Evolutionary conservation across 2,888 invertebrate genomes (phyloP).

Genomic region (Synanthedon formicaeformis): DNA sequence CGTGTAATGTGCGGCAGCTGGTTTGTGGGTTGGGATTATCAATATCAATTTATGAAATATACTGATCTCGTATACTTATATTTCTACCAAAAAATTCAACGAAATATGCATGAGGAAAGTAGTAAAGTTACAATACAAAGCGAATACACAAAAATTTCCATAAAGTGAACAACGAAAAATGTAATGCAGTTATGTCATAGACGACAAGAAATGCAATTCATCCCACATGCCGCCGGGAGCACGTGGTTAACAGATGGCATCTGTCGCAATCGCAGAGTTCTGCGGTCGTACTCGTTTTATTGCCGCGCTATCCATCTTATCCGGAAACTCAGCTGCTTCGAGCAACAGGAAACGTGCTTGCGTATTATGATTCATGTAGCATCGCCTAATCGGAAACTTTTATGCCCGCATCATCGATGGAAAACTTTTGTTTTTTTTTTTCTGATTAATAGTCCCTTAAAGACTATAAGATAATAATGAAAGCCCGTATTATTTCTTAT

Average conservation of each 20-base stretch:
- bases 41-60: too few relatives aligned
- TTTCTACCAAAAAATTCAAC: too few relatives aligned
- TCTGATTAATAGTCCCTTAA: background rate
- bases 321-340: conserved; percentile 2
- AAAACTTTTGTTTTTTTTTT: conserved; percentile 3
- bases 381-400: conserved; percentile 4
- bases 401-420: background rate
- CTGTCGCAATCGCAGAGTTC: conserved; percentile 7
- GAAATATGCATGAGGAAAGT: too few relatives aligned
- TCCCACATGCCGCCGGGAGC: conserved; percentile 7
- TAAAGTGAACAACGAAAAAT: background rate
- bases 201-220: conserved; percentile 10
- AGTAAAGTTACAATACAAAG: too few relatives aligned
- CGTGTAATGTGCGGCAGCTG: too few relatives aligned
- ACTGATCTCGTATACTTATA: too few relatives aligned
- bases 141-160: background rate
- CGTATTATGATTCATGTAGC: conserved; percentile 5
- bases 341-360: conserved; percentile 2
- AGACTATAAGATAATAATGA: too few relatives aligned
- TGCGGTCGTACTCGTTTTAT: conserved; percentile 18
- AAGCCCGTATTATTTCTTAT: conserved; percentile 1
- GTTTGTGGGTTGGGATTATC: too few relatives aligned
- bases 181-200: background rate
- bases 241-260: conserved; percentile 14
- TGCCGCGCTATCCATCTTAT: conserved; percentile 20